Conservation (phyloP, 2,113 vertebrate genomes). For the Coptodon rendalli region DNA sequence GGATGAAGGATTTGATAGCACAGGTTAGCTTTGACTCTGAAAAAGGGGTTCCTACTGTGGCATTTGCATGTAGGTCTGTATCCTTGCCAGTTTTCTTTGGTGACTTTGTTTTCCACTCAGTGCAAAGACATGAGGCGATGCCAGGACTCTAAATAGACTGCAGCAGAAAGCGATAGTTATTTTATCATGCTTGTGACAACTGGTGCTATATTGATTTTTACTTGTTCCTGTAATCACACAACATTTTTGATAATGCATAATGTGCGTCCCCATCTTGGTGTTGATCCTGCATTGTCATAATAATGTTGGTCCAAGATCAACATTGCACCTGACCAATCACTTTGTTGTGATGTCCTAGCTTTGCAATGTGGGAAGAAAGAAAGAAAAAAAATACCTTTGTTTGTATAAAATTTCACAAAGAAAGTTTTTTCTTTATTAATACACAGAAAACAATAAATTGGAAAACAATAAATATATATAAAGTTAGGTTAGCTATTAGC, state of each 20-base stretch:
- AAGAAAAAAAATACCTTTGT: background rate
- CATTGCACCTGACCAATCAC: background rate
- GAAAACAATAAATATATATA: background rate
- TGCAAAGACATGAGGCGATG: background rate
- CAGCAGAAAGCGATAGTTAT: background rate
- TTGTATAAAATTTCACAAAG: background rate
- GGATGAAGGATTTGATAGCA: background rate
- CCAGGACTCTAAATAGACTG: background rate
- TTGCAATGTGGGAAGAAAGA: background rate
- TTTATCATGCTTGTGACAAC: background rate
- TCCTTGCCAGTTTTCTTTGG: background rate
- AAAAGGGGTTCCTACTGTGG: background rate
- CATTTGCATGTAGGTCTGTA: background rate
- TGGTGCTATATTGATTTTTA: background rate
- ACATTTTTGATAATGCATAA: background rate
- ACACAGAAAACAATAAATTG: background rate
- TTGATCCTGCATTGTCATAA: background rate
- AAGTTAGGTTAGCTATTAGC: background rate
- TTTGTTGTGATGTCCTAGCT: background rate
- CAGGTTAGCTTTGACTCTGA: background rate
- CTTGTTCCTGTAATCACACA: background rate
- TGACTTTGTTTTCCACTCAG: background rate
- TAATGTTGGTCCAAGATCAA: background rate
- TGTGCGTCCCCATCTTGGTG: background rate
- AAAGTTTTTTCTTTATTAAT: background rate